Conservation (phyloP, 2,888 invertebrate genomes). For the Morpho helenor region DNA sequence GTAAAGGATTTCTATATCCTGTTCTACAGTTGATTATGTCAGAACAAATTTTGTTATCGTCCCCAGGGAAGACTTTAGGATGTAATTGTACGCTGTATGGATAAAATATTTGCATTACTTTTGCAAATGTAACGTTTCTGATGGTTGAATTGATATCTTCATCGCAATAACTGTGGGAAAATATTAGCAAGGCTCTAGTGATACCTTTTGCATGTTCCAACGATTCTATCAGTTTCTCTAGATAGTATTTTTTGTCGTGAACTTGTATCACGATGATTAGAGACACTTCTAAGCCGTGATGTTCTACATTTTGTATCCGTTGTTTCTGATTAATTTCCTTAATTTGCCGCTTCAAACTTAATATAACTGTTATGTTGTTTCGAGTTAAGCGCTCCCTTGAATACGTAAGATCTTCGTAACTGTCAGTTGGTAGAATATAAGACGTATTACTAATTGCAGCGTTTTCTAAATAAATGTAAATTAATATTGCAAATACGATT, state of each 20-base stretch:
- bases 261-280: conserved; percentile 44
- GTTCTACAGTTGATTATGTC: conserved; percentile 29
- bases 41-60: conserved; percentile 35
- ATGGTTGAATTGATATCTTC: conserved; percentile 28
- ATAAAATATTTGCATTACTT: conserved; percentile 42
- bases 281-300: conserved; percentile 19
- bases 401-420: conserved; percentile 3
- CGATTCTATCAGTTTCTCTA: conserved; percentile 37
- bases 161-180: conserved; percentile 32
- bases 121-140: conserved; percentile 28
- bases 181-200: conserved; percentile 38
- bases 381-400: background rate
- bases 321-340: conserved; percentile 35
- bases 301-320: conserved; percentile 29
- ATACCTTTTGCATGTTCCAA: conserved; percentile 37
- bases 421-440: conserved; percentile 5
- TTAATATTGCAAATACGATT: conserved; percentile 7
- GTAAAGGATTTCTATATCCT: conserved; percentile 22
- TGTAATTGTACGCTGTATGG: conserved; percentile 46
- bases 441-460: background rate
- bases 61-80: conserved; percentile 42
- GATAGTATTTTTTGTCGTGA: conserved; percentile 33
- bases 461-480: conserved; percentile 13
- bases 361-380: background rate
- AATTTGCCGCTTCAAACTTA: conserved; percentile 30